These are phyloP conservation scores for Premnoplex brunnescens DNA, from an alignment of 2,797 vertebrate species.

Conservation along the genomic window DNA sequence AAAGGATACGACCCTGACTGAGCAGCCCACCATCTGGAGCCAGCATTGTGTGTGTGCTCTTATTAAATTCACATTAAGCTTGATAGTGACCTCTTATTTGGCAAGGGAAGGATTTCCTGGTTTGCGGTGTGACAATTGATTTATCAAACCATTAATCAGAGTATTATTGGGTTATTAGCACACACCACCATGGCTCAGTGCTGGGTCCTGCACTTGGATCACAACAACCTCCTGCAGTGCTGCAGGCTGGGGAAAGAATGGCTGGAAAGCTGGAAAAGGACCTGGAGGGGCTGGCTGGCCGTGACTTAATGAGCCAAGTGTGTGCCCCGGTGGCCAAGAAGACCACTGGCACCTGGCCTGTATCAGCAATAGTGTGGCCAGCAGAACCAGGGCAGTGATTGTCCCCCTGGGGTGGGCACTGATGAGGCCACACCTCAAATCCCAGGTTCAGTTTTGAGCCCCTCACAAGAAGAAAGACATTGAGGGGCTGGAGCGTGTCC, in stretches of 20 bases:
- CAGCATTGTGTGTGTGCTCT: neutral
- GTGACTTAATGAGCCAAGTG: neutral
- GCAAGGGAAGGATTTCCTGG: neutral
- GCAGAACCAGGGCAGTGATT: neutral
- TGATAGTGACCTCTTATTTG: neutral
- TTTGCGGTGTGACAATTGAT: neutral
- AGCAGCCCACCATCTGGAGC: neutral
- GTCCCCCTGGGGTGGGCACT: neutral
- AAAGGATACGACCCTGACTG: fast-evolving
- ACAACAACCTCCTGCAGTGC: neutral
- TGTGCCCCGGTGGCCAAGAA: neutral
- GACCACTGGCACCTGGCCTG: neutral
- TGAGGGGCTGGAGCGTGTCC: neutral
- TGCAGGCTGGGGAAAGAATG: fast-evolving
- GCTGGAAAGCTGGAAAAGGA: neutral
- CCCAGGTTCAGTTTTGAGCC: neutral
- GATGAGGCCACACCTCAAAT: neutral
- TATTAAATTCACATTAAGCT: neutral
- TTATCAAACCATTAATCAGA: neutral
- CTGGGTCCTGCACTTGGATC: neutral
- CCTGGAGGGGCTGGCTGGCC: neutral
- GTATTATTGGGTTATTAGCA: neutral
- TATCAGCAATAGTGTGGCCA: neutral
- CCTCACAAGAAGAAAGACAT: neutral
- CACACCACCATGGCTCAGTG: fast-evolving